Base-by-base conservation (phyloP, 2,113 vertebrate genomes). In the Mustela nigripes region DNA sequence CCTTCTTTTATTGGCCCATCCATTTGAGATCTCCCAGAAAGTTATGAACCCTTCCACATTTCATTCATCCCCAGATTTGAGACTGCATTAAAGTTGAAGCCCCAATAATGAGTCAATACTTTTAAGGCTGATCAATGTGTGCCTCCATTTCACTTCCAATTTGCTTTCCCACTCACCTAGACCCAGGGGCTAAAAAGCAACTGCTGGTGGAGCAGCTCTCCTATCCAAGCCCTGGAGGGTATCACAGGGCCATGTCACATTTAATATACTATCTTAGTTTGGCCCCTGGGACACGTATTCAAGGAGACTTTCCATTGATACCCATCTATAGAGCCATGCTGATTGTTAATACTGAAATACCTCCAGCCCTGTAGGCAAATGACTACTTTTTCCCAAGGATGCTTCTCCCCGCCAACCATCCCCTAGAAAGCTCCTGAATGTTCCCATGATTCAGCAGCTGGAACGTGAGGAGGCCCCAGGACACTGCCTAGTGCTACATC, bases 331-430 rank as follows among this genome's bases (percentile, higher is more conserved):
- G 24, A 50, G 48, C 31, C 67, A 79, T 50, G 79, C 11, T 28
- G 26, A 62, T 80, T 84, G 48, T 42, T 90, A 95, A 96, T 76
- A 91, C 22, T 95, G 71, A 97, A 96, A 90, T 85, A 95, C 48
- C 19, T 79, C 74, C 15, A 4, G 48, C 67, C 16, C 31, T 95
- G 4, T 89, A 85, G 67, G 82, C 69, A 94, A 89, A 86, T 89
- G 95, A 90, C 15, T n/a, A 89, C 39, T 81, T 39, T 91, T 93
- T 87, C 53, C 60, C 31, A 7, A 95, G 63, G 39, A 80, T 12
- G 56, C 24, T 84, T 56, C 15, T 60, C 73, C 45, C 15, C 1
- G 19, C 45, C 80, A 22, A 69, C 33, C 8, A 24, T 83, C 21
- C 45, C 60, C 56, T 60, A 76, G 60, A 89, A 85, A 67, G 78